Evolutionary conservation across 2,888 invertebrate genomes (phyloP).

Genomic region (Sclerodermus sp.): DNA sequence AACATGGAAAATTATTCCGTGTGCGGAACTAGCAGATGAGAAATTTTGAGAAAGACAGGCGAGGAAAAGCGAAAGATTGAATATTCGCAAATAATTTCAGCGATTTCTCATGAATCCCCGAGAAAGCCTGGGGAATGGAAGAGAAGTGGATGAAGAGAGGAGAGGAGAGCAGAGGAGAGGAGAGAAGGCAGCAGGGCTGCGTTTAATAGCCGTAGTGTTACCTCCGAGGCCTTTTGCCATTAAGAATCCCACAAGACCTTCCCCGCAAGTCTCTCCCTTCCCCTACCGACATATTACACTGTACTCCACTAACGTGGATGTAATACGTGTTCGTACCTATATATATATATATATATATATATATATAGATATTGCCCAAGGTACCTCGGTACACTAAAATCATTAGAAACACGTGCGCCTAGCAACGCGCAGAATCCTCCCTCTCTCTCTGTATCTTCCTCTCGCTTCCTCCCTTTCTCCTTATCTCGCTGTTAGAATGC

Average conservation of each 20-base stretch:
- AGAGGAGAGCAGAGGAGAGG: conserved; percentile 15
- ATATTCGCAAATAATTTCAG: conserved; percentile 13
- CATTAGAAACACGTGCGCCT: conserved; percentile 53
- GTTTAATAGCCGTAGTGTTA: conserved; percentile 52
- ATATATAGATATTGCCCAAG: conserved; percentile 37
- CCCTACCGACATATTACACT: conserved; percentile 38
- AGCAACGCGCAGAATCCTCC: conserved; percentile 52
- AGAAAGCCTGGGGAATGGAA: conserved; percentile 3
- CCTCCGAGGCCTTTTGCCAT: conserved; percentile 49
- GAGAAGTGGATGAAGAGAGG: conserved; percentile 4
- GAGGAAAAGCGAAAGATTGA: neutral
- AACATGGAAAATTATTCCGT: no score
- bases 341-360: conserved; percentile 39
- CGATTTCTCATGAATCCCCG: conserved; percentile 10
- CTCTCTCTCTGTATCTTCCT: conserved; percentile 1
- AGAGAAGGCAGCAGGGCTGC: conserved; percentile 27
- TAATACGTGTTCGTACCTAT: conserved; percentile 39
- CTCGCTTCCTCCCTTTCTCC: conserved; percentile 2
- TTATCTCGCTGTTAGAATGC: conserved; percentile 45
- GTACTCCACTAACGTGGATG: conserved; percentile 36
- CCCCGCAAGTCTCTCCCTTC: conserved; percentile 17
- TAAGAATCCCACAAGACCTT: conserved; percentile 55
- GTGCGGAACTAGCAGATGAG: no score
- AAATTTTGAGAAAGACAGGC: no score
- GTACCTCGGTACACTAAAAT: conserved; percentile 51